Evolutionary conservation across 2,797 vertebrate species (phyloP).

Genomic region (Oreortyx pictus): DNA sequence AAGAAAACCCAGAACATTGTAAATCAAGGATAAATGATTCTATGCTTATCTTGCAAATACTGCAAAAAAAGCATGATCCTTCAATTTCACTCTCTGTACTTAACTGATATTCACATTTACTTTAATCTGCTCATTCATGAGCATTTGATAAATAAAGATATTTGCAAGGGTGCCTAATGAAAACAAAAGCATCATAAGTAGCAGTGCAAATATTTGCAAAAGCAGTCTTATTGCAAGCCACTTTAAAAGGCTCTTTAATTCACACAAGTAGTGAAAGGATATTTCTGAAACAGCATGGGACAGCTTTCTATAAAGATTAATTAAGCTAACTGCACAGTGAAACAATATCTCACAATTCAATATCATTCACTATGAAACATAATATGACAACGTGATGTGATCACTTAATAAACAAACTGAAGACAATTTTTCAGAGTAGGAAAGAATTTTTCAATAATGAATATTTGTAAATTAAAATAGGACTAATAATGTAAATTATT

Average conservation of each 20-base stretch:
- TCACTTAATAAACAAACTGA: background rate
- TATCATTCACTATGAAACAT: background rate
- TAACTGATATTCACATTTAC: background rate
- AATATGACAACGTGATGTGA: background rate
- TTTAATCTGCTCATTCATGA: slow-evolving; percentile 13
- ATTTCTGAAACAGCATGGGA: slow-evolving; percentile 6
- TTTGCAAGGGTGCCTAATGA: slow-evolving; percentile 16
- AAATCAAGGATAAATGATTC: background rate
- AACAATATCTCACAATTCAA: background rate
- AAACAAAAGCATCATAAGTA: slow-evolving; percentile 15
- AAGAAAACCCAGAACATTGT: background rate
- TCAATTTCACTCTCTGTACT: background rate
- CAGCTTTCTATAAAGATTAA: background rate
- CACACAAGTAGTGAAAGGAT: background rate
- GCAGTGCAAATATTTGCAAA: slow-evolving; percentile 9
- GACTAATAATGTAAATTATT: background rate
- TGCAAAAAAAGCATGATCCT: background rate
- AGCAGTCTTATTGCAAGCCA: background rate
- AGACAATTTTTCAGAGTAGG: background rate
- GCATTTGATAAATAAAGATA: background rate
- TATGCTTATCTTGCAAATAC: background rate
- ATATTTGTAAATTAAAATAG: background rate
- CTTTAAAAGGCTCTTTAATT: slow-evolving; percentile 11
- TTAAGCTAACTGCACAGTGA: background rate
- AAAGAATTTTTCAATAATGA: slow-evolving; percentile 6